Base-by-base conservation (phyloP, 2,888 invertebrate genomes). In the Luperina testacea region DNA sequence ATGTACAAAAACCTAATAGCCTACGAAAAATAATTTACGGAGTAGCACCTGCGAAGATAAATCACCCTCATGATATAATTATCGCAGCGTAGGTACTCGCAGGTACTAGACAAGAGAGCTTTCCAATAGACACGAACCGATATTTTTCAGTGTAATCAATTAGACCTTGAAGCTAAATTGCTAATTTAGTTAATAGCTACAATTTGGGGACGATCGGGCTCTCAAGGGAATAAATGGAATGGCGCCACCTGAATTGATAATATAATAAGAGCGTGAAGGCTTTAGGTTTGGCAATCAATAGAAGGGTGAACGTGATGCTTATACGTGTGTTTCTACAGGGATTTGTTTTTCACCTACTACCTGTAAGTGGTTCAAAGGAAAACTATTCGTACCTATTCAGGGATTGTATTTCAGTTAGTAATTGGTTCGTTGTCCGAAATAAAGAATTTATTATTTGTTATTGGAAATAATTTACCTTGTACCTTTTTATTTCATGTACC, bases 161-260 rank as follows among this genome's bases (percentile, higher is more conserved):
- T 84, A 80, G 65, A 80, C 71, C 79, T 81, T 76, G 77, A 75
- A 81, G 82, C 84, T 83, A 87, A 90, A 91, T 91, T 91, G 89
- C 86, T 90, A 90, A 92, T 92, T 91, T 88, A 89, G 86, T 87
- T 90, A 91, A 91, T 88, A 82, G 88, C 82, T 78, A 75, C 88
- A 85, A 88, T 90, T 90, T 81, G 80, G 82, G 82, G 84, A 89
- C 82, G 85, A 85, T 87, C 85, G 82, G 79, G 75, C 75, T 85
- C 75, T 85, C 78, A 64, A 71, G 75, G 68, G 76, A 85, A 89
- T 88, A 84, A 86, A 89, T 87, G 78, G 87, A 68, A 75, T 75
- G 76, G 87, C 75, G 75, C 80, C 80, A 79, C 82, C 80, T 85
- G 88, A 87, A 88, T 89, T 83, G 83, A 85, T 84, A 83, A 87